Percentiles rank a stretch among this genome's conserved stretches.
Conservation (phyloP, 2,113 vertebrate genomes). For the Thomomys bottae region DNA sequence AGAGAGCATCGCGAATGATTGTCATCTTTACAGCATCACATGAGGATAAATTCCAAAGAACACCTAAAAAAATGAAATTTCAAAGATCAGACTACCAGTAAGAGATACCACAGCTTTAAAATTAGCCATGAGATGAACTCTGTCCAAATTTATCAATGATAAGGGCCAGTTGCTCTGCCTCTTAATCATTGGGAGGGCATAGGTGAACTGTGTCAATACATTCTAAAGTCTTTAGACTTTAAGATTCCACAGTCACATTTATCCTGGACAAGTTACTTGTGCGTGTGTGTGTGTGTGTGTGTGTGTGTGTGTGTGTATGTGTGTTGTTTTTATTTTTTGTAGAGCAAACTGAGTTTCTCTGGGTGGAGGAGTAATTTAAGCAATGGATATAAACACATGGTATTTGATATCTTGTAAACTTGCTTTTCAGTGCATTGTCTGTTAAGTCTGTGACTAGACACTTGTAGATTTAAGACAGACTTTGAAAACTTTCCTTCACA, state of each 20-base stretch:
- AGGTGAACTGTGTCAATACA: not conserved
- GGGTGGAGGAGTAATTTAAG: not conserved
- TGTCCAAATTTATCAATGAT: not conserved
- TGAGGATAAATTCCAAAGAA: conserved; percentile 98
- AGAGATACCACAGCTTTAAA: conserved; percentile 41
- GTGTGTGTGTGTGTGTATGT: no score
- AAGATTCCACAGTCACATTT: not conserved
- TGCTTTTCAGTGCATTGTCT: not conserved
- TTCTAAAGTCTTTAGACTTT: not conserved
- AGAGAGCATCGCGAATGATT: conserved; percentile 97
- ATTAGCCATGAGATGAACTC: not conserved
- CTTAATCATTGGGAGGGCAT: not conserved
- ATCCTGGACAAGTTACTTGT: not conserved
- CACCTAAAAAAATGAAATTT: conserved; percentile 86
- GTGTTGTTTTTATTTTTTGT: no score
- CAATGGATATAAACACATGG: not conserved
- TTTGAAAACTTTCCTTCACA: not conserved
- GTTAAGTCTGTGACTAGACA: not conserved
- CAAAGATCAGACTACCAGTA: not conserved
- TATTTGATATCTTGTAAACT: not conserved
- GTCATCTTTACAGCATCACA: conserved; percentile 98
- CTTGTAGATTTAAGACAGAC: not conserved
- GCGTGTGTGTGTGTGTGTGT: no score
- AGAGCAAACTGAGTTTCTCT: conserved; percentile 42
- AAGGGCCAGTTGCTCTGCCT: not conserved